phyloP scores from a whole-genome alignment of 2,797 vertebrate genomes.

The Ctenochaetus hawaiiensis region DNA sequence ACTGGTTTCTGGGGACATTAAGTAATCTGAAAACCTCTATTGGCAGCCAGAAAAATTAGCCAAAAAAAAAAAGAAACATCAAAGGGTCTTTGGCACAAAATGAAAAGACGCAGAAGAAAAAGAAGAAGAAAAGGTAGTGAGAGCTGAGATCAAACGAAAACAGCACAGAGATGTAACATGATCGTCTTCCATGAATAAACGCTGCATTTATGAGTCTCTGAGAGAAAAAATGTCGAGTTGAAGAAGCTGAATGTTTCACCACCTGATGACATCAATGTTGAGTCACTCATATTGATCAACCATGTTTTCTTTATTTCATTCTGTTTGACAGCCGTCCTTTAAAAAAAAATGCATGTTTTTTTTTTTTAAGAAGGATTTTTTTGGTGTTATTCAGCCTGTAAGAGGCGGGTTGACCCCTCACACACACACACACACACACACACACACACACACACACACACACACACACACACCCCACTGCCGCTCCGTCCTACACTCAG shows the following conservation, averaged over 20 bases:
- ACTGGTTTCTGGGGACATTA: slow-evolving; percentile 25
- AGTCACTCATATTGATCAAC: background rate
- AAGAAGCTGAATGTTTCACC: slow-evolving; percentile 9
- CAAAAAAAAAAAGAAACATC: background rate
- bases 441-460: slow-evolving; percentile 20
- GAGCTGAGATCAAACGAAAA: background rate
- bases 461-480: slow-evolving; percentile 48
- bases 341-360: too few species aligned
- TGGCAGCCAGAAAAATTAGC: background rate
- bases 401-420: slow-evolving; percentile 22
- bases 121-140: background rate
- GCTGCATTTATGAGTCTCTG: background rate
- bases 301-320: background rate
- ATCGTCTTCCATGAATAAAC: background rate
- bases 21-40: slow-evolving; percentile 16
- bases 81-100: background rate
- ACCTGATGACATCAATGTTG: slow-evolving; percentile 5
- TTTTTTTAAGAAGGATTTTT: background rate
- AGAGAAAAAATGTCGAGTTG: background rate
- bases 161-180: background rate
- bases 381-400: slow-evolving; percentile 19
- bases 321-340: background rate
- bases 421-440: slow-evolving; percentile 30
- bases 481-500: slow-evolving; percentile 70
- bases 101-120: background rate